Evolutionary conservation across 2,888 invertebrate genomes (phyloP), one percentile per base, ranked within the genome.

Genomic region (Perizoma affinitatum): DNA sequence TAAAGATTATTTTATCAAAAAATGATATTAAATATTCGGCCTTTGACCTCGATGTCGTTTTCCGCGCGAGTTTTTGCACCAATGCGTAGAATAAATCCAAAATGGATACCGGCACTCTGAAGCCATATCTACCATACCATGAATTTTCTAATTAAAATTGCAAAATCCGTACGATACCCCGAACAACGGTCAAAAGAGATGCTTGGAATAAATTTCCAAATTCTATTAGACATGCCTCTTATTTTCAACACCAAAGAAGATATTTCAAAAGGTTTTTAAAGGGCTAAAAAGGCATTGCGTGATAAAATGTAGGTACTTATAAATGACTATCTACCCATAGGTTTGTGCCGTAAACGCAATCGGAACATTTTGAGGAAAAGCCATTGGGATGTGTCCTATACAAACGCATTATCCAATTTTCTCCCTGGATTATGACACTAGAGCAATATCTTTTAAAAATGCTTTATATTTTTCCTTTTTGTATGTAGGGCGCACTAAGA

Each of bases 121-220:
- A 48, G 50, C 44, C 43, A 35, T 52, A 52, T 49, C 43, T 46
- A 47, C 50, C 11, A 54, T 22, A 38, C 38, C 38, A 38, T 54
- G 57, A 62, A 62, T 58, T 57, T 62, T 50, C 46, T 58, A 62
- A 62, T 62, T 57, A 62, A 61, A 62, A 58, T 62, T 50, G 36
- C 57, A 45, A 58, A 57, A 56, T 47, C 51, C 34, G 47, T 48
- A 58, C 40, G 41, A 50, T 59, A 11, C 6, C 22, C 36, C 34
- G 11, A 35, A 40, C 45, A 35, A 42, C 54, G 54, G 54, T 47
- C 54, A 54, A 54, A 54, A 35, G 47, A 48, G 46, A 54, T 54
- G 10, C 40, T 54, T 54, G n/a, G 47, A 47, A 54, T 47, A 54
- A 34, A 54, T 47, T 47, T 3, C n/a, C 44, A 44, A 22, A 22